Conservation (phyloP, 2,888 invertebrate genomes). For the Caenorhabditis becei region DNA sequence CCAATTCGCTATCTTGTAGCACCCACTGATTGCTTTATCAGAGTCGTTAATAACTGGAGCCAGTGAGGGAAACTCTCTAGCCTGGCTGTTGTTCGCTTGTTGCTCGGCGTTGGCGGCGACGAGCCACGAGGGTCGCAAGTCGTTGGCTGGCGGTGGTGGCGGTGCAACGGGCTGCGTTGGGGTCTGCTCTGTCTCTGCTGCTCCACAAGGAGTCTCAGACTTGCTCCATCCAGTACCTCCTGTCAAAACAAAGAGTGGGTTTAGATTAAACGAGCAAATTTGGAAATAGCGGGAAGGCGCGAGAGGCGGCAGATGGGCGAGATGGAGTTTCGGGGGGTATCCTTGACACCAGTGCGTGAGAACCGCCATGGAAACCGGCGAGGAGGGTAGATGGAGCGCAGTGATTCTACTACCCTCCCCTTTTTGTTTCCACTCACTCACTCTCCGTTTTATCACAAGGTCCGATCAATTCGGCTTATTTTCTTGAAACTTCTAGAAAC, state of each 20-base stretch:
- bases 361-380: constrained; percentile 16
- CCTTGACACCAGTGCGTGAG: neutral
- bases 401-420: neutral
- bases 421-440: neutral
- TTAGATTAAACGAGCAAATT: neutral
- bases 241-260: constrained; percentile 14
- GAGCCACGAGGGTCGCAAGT: constrained; percentile 62
- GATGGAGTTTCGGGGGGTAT: constrained; percentile 1
- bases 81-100: constrained; percentile 52
- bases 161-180: constrained; percentile 37
- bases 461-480: neutral
- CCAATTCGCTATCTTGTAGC: neutral
- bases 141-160: constrained; percentile 54
- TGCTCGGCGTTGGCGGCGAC: constrained; percentile 61
- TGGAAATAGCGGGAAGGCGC: neutral
- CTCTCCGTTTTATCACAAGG: neutral
- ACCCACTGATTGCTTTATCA: constrained; percentile 37
- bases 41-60: constrained; percentile 64
- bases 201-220: constrained; percentile 50
- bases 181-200: constrained; percentile 18
- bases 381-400: neutral
- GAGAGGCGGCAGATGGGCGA: neutral
- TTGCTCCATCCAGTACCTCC: constrained; percentile 88
- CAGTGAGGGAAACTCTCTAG: constrained; percentile 94
- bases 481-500: too few relatives aligned